Percentiles rank a stretch among this genome's conserved stretches.
These are phyloP conservation scores for Tethea ocularis DNA, from an alignment of 2,888 invertebrate species.

Conservation along the genomic window DNA sequence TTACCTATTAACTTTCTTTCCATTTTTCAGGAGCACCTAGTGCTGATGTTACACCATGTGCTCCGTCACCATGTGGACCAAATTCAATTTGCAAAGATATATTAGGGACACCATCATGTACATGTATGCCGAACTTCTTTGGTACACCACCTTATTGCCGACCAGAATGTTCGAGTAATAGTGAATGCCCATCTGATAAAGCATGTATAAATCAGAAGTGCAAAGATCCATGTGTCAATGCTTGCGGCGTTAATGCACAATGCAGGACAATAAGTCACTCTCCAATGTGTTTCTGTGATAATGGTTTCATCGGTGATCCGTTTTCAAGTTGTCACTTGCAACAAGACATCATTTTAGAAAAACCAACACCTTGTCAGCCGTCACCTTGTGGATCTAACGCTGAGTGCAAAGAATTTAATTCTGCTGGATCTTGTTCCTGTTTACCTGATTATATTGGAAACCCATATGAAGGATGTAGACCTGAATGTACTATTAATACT, in stretches of 20 bases:
- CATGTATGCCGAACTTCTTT: conserved; percentile 86
- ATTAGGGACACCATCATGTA: conserved; percentile 85
- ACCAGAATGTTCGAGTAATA: conserved; percentile 88
- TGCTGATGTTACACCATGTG: conserved; percentile 84
- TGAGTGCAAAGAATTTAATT: conserved; percentile 83
- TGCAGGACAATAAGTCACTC: conserved; percentile 90
- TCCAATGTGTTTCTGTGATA: conserved; percentile 88
- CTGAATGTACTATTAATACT: conserved; percentile 88
- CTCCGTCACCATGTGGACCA: conserved; percentile 87
- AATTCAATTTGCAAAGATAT: conserved; percentile 85
- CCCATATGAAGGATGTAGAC: conserved; percentile 90
- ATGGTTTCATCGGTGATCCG: conserved; percentile 87
- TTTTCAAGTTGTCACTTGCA: conserved; percentile 81
- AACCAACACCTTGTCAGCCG: conserved; percentile 82
- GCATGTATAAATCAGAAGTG: conserved; percentile 88
- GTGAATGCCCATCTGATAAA: conserved; percentile 86
- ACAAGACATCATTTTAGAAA: conserved; percentile 68
- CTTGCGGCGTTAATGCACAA: conserved; percentile 88
- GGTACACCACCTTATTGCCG: conserved; percentile 91
- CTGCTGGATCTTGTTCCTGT: conserved; percentile 87
- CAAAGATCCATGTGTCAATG: conserved; percentile 86
- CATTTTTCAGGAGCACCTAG: conserved; percentile 73
- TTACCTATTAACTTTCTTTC: conserved; percentile 14
- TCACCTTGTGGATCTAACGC: conserved; percentile 87
- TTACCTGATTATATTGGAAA: conserved; percentile 89